Conservation (phyloP, 2,113 vertebrate species). For the Campylomormyrus numenius region DNA sequence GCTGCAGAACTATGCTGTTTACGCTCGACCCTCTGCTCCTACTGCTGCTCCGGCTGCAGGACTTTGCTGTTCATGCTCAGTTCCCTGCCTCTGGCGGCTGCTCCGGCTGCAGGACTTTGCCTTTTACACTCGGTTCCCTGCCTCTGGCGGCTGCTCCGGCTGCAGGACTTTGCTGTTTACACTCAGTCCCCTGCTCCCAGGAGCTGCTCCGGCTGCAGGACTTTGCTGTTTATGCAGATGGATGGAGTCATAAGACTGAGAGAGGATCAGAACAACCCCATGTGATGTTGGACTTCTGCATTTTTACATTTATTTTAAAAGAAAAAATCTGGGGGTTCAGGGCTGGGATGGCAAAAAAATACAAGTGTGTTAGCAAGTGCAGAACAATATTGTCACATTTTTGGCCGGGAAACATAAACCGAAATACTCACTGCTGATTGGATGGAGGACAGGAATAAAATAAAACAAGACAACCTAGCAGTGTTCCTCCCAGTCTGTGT, state of each 20-base stretch:
- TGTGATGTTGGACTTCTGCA: background rate
- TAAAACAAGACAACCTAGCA: background rate
- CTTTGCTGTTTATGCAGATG: background rate
- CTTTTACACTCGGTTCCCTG: too few species aligned
- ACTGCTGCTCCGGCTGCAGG: too few species aligned
- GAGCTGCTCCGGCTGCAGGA: background rate
- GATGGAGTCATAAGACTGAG: background rate
- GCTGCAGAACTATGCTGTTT: background rate
- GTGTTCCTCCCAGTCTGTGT: background rate
- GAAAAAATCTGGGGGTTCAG: background rate
- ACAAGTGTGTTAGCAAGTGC: background rate
- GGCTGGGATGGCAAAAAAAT: background rate
- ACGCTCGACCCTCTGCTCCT: background rate
- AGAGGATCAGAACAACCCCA: background rate
- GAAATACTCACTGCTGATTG: background rate
- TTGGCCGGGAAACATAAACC: background rate
- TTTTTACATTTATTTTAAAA: background rate
- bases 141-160: background rate
- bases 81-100: background rate
- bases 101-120: background rate
- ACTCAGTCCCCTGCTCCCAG: accelerated
- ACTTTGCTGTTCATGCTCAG: too few species aligned
- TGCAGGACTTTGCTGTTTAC: background rate
- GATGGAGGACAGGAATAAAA: background rate
- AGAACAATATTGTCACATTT: background rate